Evolutionary conservation across 2,888 invertebrate species (phyloP), one percentile per base, ranked within the genome.

Genomic region (Pelosia muscerda): DNA sequence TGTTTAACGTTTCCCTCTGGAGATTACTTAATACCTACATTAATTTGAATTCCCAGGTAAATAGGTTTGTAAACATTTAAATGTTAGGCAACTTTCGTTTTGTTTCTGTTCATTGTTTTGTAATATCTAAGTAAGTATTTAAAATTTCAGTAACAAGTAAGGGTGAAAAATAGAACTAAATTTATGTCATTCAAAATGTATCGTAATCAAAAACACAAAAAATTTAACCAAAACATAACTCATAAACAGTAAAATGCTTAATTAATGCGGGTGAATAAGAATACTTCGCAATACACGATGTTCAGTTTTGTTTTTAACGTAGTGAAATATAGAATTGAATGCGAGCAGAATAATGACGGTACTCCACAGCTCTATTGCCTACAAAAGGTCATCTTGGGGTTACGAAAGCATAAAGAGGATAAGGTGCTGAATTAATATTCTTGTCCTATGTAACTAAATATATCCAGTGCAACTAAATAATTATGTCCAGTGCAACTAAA

Each of bases 301-400:
- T 69, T 76, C 79, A 74, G 73, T 76, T 78, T 83, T 85, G 84
- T 84, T 92, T 88, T 84, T 87, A 90, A 88, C 84, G 85, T 85
- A 83, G 85, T 89, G 86, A 90, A 91, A 90, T 89, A 88, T 87
- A 86, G 86, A 85, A 90, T 88, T 92, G 89, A 92, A 92, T 90
- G 88, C 84, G 81, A 82, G 77, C 85, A 80, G 87, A 90, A 93
- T 93, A 93, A 92, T 90, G 88, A 92, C 84, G 88, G 79, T 82
- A 86, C 91, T 90, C 81, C 83, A 85, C 75, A 79, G 83, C 88
- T 90, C 88, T 87, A 90, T 89, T 87, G 87, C 89, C 86, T 78
- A 91, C 90, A 93, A 93, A 92, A 92, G 89, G 89, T 90, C 88
- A 91, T 92, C 91, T 92, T 90, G 85, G 85, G 79, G 79, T 79